These are phyloP conservation scores for Dendrocincla fuliginosa DNA, from an alignment of 2,797 vertebrate species.

Conservation along the genomic window DNA sequence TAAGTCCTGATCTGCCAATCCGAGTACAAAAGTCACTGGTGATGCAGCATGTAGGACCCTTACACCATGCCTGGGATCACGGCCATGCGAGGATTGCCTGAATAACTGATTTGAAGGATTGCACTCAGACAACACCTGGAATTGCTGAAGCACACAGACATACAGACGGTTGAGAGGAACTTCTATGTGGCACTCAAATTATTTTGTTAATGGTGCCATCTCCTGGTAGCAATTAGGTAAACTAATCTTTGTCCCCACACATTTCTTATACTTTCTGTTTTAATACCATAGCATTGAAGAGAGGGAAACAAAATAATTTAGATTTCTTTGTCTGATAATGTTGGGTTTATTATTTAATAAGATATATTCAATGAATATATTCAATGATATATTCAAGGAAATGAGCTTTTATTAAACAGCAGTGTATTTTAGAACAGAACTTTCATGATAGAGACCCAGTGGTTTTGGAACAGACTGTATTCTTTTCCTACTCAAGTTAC, in stretches of 20 bases:
- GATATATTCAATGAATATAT: not conserved
- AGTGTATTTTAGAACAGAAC: not conserved
- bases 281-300: not conserved
- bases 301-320: not conserved
- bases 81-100: not conserved
- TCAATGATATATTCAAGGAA: too few species aligned
- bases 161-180: not conserved
- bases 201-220: conserved; percentile 84
- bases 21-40: not conserved
- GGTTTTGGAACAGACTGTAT: not conserved
- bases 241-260: not conserved
- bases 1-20: not conserved
- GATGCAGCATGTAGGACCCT: not conserved
- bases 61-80: not conserved
- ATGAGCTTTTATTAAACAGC: not conserved
- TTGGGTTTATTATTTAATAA: not conserved
- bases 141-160: conserved; percentile 4
- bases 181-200: conserved; percentile 65
- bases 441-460: not conserved
- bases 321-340: not conserved
- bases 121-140: conserved; percentile 31
- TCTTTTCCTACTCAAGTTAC: not conserved
- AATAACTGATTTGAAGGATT: not conserved
- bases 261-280: not conserved
- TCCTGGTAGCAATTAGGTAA: conserved; percentile 75